Percentiles rank a stretch among this genome's conserved stretches.
phyloP scores from a whole-genome alignment of 2,113 vertebrate species.

The Erinaceus europaeus region DNA sequence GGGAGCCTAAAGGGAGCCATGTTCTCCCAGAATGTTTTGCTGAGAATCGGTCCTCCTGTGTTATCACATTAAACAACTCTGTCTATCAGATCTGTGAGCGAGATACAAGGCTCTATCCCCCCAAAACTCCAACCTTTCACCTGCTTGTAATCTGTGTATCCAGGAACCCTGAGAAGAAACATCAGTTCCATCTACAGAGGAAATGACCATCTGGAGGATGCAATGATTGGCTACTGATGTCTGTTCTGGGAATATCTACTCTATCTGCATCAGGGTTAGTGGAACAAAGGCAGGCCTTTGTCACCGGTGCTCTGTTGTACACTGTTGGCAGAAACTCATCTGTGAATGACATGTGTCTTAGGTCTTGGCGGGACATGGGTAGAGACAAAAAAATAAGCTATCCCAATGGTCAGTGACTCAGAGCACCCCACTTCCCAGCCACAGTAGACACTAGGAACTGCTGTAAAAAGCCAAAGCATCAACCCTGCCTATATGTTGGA shows the following conservation, averaged over 20 bases:
- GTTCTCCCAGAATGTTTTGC: background rate
- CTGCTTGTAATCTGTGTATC: too few species aligned
- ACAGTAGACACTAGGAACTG: background rate
- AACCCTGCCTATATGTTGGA: rapidly evolving
- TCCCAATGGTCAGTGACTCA: background rate
- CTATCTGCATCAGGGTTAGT: background rate
- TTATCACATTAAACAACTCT: background rate
- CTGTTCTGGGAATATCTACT: background rate
- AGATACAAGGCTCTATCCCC: background rate
- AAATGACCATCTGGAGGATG: too few species aligned
- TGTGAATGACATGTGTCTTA: background rate
- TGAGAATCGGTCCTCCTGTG: background rate
- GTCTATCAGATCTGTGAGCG: background rate
- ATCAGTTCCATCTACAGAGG: background rate
- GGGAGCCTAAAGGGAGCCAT: background rate
- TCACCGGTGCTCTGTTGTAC: background rate
- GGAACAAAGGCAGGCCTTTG: background rate
- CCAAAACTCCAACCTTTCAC: background rate
- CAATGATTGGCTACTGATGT: rapidly evolving
- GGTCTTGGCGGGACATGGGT: rapidly evolving
- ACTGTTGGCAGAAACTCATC: background rate
- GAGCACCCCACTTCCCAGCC: background rate
- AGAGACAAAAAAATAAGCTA: rapidly evolving
- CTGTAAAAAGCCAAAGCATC: background rate
- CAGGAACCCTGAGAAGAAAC: too few species aligned